A percentile compares a stretch with the other conserved stretches of the same genome.
Evolutionary conservation across 2,888 invertebrate genomes (phyloP).

Genomic region (Pristionchus mayeri): DNA sequence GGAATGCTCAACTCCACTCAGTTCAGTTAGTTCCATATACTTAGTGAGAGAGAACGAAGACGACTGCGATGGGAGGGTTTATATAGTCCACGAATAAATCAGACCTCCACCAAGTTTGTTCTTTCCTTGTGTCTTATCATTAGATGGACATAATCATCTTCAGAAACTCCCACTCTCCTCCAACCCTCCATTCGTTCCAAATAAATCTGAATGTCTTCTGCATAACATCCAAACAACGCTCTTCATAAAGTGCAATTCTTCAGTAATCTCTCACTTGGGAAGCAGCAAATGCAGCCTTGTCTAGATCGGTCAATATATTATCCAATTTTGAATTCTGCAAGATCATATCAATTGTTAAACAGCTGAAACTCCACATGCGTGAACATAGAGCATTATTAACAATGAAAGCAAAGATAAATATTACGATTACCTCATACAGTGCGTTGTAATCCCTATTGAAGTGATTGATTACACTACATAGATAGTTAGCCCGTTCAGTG

Average conservation of each 20-base stretch:
- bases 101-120: neutral
- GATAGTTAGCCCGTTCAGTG: neutral
- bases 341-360: neutral
- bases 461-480: constrained; percentile 6
- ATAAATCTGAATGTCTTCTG: neutral
- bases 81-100: neutral
- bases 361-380: no score
- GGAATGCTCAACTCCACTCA: neutral
- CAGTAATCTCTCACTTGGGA: neutral
- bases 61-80: neutral
- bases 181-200: neutral
- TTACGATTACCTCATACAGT: neutral
- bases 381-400: no score
- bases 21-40: neutral
- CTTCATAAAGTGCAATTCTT: neutral
- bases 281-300: neutral
- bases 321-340: neutral
- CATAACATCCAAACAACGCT: neutral
- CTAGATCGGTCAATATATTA: neutral
- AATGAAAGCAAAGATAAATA: neutral
- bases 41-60: neutral
- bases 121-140: neutral
- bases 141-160: neutral
- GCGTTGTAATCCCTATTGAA: neutral
- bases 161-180: neutral